Conservation (phyloP, 1,140 invertebrate species). For the Zaprionus inermis region DNA sequence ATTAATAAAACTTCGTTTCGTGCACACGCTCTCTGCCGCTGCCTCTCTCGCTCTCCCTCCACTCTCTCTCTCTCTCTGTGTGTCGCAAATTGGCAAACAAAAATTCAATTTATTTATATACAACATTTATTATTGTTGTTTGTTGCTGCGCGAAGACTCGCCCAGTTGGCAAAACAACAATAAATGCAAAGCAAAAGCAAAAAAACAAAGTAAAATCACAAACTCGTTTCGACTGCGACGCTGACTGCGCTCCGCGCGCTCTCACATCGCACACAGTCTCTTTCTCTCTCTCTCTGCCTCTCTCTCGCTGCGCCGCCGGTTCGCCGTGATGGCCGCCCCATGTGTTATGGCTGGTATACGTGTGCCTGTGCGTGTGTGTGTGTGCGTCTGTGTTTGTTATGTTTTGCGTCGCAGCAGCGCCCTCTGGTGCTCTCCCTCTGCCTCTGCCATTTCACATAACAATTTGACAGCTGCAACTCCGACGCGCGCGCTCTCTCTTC, state of each 20-base stretch:
- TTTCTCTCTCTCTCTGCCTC: constrained; percentile 22
- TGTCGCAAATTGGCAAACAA: constrained; percentile 52
- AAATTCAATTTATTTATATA: constrained; percentile 41
- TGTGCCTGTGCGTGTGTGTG: constrained; percentile 3
- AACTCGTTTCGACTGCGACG: not conserved
- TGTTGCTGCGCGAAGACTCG: constrained; percentile 19
- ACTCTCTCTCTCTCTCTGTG: not conserved
- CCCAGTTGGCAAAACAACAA: constrained; percentile 17
- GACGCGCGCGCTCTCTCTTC: constrained; percentile 11
- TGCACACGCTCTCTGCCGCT: no score
- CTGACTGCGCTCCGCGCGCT: not conserved
- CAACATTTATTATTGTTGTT: constrained; percentile 25
- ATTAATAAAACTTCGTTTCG: no score
- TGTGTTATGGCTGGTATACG: not conserved
- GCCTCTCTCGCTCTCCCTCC: not conserved
- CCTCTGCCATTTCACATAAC: constrained; percentile 3
- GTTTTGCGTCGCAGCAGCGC: constrained; percentile 26
- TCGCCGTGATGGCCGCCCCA: constrained; percentile 30
- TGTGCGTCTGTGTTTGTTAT: constrained; percentile 43
- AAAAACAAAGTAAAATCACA: not conserved
- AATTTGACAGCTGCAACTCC: constrained; percentile 33
- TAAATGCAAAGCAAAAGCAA: not conserved
- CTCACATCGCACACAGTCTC: no score
- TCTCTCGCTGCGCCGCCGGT: constrained; percentile 32
- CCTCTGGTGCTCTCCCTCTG: constrained; percentile 4